A percentile compares a stretch with the other conserved stretches of the same genome.
phyloP scores from a whole-genome alignment of 35 echinoderm and acorn worm species.

The Eucidaris tribuloides region DNA sequence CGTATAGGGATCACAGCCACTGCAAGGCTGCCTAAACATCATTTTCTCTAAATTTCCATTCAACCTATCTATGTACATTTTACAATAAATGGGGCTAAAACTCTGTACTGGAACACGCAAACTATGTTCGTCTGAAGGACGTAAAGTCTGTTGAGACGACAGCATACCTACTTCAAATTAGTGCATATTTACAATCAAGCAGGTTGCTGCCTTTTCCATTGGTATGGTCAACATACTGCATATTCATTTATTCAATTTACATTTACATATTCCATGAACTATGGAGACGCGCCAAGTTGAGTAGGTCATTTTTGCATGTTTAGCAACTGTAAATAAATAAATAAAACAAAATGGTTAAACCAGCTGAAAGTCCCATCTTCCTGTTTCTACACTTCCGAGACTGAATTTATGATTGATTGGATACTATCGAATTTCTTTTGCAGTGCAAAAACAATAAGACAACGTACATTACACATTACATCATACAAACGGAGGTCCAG shows the following conservation, averaged over 20 bases:
- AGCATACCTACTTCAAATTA: conserved; percentile 20
- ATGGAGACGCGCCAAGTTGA: neutral
- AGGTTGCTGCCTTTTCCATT: neutral
- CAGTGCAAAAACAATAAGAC: no score
- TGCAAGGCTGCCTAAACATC: neutral
- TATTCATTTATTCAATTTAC: conserved; percentile 4
- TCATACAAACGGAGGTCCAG: no score
- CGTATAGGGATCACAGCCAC: neutral
- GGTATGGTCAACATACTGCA: conserved; percentile 16
- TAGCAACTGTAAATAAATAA: neutral
- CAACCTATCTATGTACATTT: conserved; percentile 27
- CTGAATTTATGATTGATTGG: neutral
- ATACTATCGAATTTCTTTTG: neutral
- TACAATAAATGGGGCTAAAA: conserved; percentile 8
- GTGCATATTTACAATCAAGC: conserved; percentile 38
- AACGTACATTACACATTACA: no score
- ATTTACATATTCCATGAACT: conserved; percentile 7
- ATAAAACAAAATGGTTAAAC: neutral
- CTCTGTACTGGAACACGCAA: neutral
- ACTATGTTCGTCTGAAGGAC: neutral
- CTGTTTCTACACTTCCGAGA: neutral
- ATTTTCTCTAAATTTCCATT: neutral
- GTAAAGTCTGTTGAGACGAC: neutral
- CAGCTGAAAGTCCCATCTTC: neutral
- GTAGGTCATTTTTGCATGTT: neutral